These are phyloP conservation scores for Caranx melampygus DNA, from an alignment of 2,113 vertebrate species.

Conservation along the genomic window DNA sequence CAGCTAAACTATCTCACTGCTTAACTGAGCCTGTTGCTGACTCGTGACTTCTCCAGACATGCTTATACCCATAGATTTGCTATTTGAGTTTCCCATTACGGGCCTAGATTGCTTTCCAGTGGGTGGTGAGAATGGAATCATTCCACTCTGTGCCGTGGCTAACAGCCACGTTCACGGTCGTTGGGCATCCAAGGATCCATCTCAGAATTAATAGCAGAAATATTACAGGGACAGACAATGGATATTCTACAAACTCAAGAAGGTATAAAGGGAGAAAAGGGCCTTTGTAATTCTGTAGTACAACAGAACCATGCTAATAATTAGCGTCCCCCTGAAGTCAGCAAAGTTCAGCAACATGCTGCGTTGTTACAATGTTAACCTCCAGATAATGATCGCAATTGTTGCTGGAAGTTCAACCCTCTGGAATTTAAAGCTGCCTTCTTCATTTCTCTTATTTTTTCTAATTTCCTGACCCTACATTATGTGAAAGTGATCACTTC, in stretches of 20 bases:
- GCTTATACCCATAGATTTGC: slow-evolving; percentile 72
- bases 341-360: slow-evolving; percentile 25
- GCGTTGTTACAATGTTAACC: slow-evolving; percentile 19
- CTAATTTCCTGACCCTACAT: no score
- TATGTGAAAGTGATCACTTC: background rate
- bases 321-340: background rate
- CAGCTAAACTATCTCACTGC: slow-evolving; percentile 59
- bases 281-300: slow-evolving; percentile 9
- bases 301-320: slow-evolving; percentile 34
- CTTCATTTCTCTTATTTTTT: background rate
- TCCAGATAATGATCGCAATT: slow-evolving; percentile 38
- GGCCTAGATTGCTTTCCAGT: slow-evolving; percentile 76
- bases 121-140: slow-evolving; percentile 70
- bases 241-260: slow-evolving; percentile 32
- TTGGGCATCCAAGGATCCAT: slow-evolving; percentile 65
- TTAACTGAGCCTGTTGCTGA: slow-evolving; percentile 73
- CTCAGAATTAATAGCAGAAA: slow-evolving; percentile 56
- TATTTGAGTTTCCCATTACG: slow-evolving; percentile 78
- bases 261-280: slow-evolving; percentile 12
- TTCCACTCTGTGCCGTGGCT: slow-evolving; percentile 58
- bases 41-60: slow-evolving; percentile 66
- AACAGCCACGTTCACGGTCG: slow-evolving; percentile 65
- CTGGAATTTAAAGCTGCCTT: background rate
- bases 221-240: slow-evolving; percentile 31
- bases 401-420: background rate